Base-by-base conservation (phyloP, 2,888 invertebrate genomes). In the Rhabditoides inermis region DNA sequence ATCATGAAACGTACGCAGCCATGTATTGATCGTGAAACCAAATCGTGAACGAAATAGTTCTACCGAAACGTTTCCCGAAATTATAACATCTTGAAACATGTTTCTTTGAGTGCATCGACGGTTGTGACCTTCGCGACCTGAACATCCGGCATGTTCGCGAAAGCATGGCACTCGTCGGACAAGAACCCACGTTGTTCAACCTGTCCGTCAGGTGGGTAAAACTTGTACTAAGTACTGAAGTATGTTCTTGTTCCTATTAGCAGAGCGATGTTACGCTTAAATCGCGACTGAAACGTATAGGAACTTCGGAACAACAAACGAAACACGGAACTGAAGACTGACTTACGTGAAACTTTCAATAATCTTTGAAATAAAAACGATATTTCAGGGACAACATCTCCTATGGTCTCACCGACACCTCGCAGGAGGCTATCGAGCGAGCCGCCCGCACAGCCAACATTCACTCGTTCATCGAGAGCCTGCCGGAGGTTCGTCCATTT, bases 151-250 rank as follows among this genome's bases (percentile, higher is more conserved):
- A 68, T 49, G 52, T 65, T 10, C 55, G 67, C 25, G 53, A 63
- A 52, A 70, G 69, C 42, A 60, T 72, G 7, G 69, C 78, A 7
- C 56, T 78, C 30, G 79, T 79, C n/a, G 77, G 78, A 3, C 79
- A 79, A 61, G 79, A 79, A 49, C 79, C 79, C 10, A 77, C 77
- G 1, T 64, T 79, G 35, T 78, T 77, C 69, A 77, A 77, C 15
- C 60, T 76, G 37, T 70, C 76, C 3, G 72, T 79, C 39, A 49
- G 56, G 49, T 49, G n/a, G n/a, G n/a, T n/a, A n/a, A n/a, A n/a
- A n/a, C n/a, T n/a, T n/a, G n/a, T n/a, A n/a, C n/a, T n/a, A n/a
- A n/a, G n/a, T n/a, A n/a, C n/a, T n/a, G n/a, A n/a, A n/a, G n/a
- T n/a, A n/a, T n/a, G n/a, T n/a, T n/a, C n/a, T n/a, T n/a, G n/a